These are phyloP conservation scores for Lithobates pipiens DNA, from an alignment of 2,797 vertebrate genomes.

Conservation along the genomic window DNA sequence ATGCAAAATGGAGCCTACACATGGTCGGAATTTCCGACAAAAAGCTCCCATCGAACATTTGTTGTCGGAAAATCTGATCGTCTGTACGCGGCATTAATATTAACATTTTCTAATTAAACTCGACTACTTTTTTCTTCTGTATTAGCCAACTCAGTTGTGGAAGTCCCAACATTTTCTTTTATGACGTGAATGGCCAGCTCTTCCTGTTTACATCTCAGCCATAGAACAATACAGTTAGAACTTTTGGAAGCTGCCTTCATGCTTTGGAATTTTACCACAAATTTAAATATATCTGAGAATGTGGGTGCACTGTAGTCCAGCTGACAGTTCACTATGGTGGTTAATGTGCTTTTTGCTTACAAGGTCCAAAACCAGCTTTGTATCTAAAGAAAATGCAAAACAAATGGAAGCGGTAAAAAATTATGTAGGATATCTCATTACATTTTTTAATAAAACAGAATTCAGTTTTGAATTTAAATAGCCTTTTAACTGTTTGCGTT, in stretches of 20 bases:
- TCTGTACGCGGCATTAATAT: no score
- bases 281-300: background rate
- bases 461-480: slow-evolving; percentile 15
- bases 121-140: no score
- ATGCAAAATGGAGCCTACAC: no score
- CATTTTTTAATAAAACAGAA: background rate
- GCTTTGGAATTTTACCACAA: background rate
- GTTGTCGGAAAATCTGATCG: no score
- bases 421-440: slow-evolving; percentile 2
- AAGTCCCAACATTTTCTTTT: no score
- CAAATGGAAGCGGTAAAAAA: background rate
- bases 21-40: no score
- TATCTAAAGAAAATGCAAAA: background rate
- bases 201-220: no score
- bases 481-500: slow-evolving; percentile 14
- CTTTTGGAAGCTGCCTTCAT: background rate
- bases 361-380: background rate
- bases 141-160: no score
- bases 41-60: no score
- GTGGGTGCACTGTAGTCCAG: background rate
- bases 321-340: background rate
- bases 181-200: no score
- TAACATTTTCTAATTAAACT: no score
- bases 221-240: background rate
- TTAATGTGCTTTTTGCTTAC: background rate